phyloP scores from a whole-genome alignment of 2,888 invertebrate species.

The Stenotaenia linearis region DNA sequence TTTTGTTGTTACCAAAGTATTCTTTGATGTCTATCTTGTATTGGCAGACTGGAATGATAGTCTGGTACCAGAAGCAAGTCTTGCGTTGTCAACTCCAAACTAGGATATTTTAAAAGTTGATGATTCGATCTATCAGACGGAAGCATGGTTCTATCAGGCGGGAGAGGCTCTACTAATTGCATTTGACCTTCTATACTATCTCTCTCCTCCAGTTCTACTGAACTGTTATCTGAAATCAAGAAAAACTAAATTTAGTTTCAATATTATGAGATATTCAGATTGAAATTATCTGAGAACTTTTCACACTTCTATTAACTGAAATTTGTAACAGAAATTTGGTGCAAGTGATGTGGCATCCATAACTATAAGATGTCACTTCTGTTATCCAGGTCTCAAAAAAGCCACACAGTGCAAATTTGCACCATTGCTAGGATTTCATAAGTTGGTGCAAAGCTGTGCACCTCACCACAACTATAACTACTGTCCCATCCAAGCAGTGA shows the following conservation, averaged over 20 bases:
- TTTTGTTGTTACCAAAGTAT: slow-evolving; percentile 29
- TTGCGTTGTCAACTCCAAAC: slow-evolving; percentile 27
- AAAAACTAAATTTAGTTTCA: neutral
- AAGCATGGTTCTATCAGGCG: slow-evolving; percentile 27
- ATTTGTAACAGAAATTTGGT: no score
- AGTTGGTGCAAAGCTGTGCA: no score
- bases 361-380: no score
- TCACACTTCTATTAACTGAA: no score
- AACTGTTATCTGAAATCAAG: slow-evolving; percentile 30
- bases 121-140: slow-evolving; percentile 31
- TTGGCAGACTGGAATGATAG: slow-evolving; percentile 1
- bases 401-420: no score
- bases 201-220: slow-evolving; percentile 31
- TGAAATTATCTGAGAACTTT: neutral
- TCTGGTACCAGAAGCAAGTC: slow-evolving; percentile 1
- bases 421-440: no score
- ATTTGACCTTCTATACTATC: slow-evolving; percentile 33
- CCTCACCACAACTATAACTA: no score
- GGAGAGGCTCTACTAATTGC: slow-evolving; percentile 32
- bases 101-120: slow-evolving; percentile 31
- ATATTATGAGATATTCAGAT: neutral
- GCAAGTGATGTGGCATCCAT: no score
- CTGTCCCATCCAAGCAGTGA: no score
- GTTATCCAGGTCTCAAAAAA: no score
- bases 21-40: slow-evolving; percentile 10